Evolutionary conservation across 2,888 invertebrate genomes (phyloP).

Genomic region (Perizoma flavofasciatum): DNA sequence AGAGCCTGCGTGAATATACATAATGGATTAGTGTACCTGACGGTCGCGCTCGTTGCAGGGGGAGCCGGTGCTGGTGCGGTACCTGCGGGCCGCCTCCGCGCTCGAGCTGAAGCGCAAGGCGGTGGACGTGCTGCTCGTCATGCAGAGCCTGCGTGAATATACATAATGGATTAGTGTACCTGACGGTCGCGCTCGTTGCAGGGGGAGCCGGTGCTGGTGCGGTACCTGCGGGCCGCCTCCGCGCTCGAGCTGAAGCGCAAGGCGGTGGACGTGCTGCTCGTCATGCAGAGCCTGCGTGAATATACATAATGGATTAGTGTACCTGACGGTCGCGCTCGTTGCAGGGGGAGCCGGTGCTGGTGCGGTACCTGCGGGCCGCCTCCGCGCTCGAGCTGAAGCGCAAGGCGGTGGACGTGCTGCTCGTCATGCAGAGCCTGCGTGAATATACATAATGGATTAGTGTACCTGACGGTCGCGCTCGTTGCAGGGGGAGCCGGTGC

Average conservation of each 20-base stretch:
- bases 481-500: constrained; percentile 93
- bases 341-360: constrained; percentile 95
- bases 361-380: constrained; percentile 88
- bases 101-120: constrained; percentile 92
- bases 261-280: constrained; percentile 90
- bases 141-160: constrained; percentile 94
- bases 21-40: no score
- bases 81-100: constrained; percentile 83
- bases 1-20: constrained; percentile 91
- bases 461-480: no score
- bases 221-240: constrained; percentile 86
- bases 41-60: constrained; percentile 83
- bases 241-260: constrained; percentile 91
- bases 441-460: no score
- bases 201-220: constrained; percentile 96
- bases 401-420: constrained; percentile 90
- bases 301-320: no score
- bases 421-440: constrained; percentile 92
- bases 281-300: constrained; percentile 93
- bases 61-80: constrained; percentile 94
- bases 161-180: no score
- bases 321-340: constrained; percentile 20
- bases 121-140: constrained; percentile 89
- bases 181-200: constrained; percentile 55
- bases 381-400: constrained; percentile 89